phyloP scores from a whole-genome alignment of 1,140 invertebrate species.

The Apocrypta bakeri region DNA sequence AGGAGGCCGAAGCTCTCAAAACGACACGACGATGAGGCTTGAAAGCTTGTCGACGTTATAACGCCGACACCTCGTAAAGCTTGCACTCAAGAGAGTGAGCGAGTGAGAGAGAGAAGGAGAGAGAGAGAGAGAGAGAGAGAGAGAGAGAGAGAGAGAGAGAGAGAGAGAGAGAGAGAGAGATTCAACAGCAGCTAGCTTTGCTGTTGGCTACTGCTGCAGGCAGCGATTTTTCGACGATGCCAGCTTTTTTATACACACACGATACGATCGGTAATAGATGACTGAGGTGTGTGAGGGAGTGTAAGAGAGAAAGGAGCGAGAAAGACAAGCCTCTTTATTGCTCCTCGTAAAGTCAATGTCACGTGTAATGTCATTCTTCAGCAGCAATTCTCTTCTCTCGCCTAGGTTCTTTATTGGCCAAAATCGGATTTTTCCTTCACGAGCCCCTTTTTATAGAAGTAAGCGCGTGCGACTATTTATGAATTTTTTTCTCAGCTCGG shows the following conservation, averaged over 20 bases:
- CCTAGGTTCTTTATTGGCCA: constrained; percentile 22
- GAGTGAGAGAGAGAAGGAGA: too few relatives aligned
- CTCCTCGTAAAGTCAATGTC: constrained; percentile 48
- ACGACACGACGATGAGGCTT: constrained; percentile 29
- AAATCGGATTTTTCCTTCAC: neutral
- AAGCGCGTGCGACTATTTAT: too few relatives aligned
- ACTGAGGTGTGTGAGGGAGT: neutral
- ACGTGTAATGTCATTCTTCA: constrained; percentile 41
- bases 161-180: neutral
- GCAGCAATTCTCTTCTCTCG: constrained; percentile 7
- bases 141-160: constrained; percentile 6
- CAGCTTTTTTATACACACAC: neutral
- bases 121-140: neutral
- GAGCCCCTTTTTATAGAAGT: too few relatives aligned
- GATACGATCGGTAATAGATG: constrained; percentile 27
- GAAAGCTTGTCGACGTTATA: constrained; percentile 32
- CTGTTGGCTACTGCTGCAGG: constrained; percentile 11
- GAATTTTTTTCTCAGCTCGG: too few relatives aligned
- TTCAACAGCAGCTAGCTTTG: neutral
- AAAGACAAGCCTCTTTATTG: constrained; percentile 26
- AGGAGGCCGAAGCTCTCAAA: neutral
- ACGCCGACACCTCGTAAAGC: constrained; percentile 44
- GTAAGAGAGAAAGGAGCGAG: neutral
- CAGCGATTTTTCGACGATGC: constrained; percentile 17
- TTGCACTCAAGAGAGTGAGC: neutral